phyloP scores from a whole-genome alignment of 1,140 invertebrate genomes.

The Odontomachus brunneus region DNA sequence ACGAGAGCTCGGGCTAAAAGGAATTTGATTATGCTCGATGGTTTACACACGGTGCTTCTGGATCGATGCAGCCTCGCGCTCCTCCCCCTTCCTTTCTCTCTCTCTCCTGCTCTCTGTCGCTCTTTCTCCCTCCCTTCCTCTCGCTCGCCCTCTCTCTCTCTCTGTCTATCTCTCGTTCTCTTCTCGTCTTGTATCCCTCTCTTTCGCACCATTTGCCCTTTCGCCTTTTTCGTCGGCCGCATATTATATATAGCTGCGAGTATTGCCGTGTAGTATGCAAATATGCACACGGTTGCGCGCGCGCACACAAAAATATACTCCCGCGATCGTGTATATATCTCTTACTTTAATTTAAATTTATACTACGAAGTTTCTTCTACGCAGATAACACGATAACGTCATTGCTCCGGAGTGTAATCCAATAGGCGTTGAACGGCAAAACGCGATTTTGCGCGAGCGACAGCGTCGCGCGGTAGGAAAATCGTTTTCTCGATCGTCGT shows the following conservation, averaged over 20 bases:
- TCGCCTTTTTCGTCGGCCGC: conserved; percentile 50
- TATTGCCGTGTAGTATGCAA: conserved; percentile 54
- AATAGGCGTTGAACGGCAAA: conserved; percentile 42
- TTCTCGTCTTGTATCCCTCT: conserved; percentile 30
- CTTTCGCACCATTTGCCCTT: conserved; percentile 46
- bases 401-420: not conserved
- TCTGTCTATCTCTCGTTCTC: conserved; percentile 57
- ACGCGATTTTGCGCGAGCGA: conserved; percentile 1
- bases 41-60: conserved; percentile 75
- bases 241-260: conserved; percentile 50
- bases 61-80: conserved; percentile 71
- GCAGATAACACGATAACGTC: conserved; percentile 23
- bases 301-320: conserved; percentile 28
- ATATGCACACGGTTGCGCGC: conserved; percentile 19
- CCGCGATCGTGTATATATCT: conserved; percentile 17
- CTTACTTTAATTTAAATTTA: conserved; percentile 53
- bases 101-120: conserved; percentile 2
- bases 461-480: too few species aligned
- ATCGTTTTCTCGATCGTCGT: not conserved
- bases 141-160: conserved; percentile 41
- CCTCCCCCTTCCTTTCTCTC: conserved; percentile 38
- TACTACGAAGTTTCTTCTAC: not conserved
- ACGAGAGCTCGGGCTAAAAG: conserved; percentile 68
- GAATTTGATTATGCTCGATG: conserved; percentile 76
- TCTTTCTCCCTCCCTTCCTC: conserved; percentile 20